These are phyloP conservation scores for Eupithecia dodoneata DNA, from an alignment of 2,888 invertebrate genomes.

Conservation along the genomic window DNA sequence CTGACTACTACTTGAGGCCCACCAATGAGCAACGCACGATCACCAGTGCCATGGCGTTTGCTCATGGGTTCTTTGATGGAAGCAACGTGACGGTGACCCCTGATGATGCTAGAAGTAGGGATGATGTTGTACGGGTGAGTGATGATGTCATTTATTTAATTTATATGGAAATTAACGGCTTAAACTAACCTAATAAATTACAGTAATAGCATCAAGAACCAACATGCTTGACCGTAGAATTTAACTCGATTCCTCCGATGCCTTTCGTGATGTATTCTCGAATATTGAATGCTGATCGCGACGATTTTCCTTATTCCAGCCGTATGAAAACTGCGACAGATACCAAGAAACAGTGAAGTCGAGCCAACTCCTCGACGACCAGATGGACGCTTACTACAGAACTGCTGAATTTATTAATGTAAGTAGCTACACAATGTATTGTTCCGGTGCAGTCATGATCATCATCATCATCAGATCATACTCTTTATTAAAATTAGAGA, in stretches of 20 bases:
- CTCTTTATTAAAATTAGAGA: no score
- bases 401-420: constrained; percentile 58
- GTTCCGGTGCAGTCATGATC: background rate
- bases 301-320: constrained; percentile 53
- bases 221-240: no score
- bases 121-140: constrained; percentile 70
- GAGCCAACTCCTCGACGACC: constrained; percentile 53
- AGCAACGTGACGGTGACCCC: constrained; percentile 55
- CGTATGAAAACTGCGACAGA: constrained; percentile 77
- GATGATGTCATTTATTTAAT: no score
- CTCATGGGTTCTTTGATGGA: constrained; percentile 77
- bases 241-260: no score
- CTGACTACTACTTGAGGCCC: constrained; percentile 84
- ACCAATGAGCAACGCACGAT: constrained; percentile 85
- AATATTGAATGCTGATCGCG: background rate
- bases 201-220: no score
- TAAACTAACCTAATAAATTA: no score
- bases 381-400: constrained; percentile 56
- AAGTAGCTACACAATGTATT: constrained; percentile 41
- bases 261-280: no score
- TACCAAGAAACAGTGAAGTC: constrained; percentile 72
- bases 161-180: no score
- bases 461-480: background rate
- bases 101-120: constrained; percentile 55
- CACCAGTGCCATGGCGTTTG: constrained; percentile 85